Conservation (phyloP, 2,113 vertebrate genomes). For the Notarius quadriscutis region DNA sequence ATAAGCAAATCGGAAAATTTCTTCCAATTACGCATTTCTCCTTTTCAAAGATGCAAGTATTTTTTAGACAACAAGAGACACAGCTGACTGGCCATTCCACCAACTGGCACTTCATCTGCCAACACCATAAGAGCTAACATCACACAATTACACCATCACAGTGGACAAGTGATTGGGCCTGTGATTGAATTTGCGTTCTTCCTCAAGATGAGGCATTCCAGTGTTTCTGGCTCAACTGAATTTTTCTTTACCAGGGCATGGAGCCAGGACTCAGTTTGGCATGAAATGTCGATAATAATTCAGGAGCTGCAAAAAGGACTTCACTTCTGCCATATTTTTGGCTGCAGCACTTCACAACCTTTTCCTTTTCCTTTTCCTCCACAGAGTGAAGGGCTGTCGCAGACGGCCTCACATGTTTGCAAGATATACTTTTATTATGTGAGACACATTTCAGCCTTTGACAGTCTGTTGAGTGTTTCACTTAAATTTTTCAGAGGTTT, state of each 20-base stretch:
- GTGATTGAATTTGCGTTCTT: not conserved
- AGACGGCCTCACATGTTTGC: not conserved
- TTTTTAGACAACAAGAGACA: not conserved
- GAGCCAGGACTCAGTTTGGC: not conserved
- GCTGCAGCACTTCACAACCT: not conserved
- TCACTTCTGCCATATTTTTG: not conserved
- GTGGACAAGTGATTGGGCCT: not conserved
- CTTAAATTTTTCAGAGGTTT: slow-evolving; percentile 1
- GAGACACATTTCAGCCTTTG: slow-evolving; percentile 14
- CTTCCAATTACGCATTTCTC: not conserved
- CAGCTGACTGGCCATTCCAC: not conserved
- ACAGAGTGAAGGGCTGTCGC: not conserved
- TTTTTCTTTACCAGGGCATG: not conserved
- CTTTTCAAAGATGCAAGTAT: not conserved
- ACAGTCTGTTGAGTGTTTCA: not conserved
- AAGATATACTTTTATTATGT: slow-evolving; percentile 14
- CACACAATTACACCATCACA: not conserved
- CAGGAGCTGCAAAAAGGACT: not conserved
- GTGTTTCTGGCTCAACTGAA: not conserved
- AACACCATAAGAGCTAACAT: not conserved
- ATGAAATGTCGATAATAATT: slow-evolving; percentile 11
- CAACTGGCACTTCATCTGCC: slow-evolving; percentile 4
- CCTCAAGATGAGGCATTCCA: not conserved
- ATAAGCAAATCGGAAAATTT: not conserved
- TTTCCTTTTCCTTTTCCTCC: not conserved